Conservation (phyloP, 2,113 vertebrate genomes). For the Anguilla rostrata region DNA sequence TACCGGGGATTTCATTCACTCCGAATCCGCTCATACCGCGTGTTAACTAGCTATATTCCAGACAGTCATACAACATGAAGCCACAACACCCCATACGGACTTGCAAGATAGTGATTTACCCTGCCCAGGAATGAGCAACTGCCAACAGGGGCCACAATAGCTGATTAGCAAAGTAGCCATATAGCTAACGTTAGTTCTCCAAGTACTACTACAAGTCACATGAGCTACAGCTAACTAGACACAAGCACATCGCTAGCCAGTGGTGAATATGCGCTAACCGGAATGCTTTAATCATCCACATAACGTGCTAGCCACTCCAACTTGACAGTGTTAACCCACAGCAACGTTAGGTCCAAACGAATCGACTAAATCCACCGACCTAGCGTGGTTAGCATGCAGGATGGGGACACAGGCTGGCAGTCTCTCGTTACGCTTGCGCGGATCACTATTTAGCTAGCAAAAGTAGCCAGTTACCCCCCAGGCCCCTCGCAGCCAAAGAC, state of each 20-base stretch:
- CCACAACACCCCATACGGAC: constrained; percentile 23
- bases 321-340: background rate
- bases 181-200: background rate
- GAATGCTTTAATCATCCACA: background rate
- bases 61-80: background rate
- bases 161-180: background rate
- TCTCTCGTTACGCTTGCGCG: constrained; percentile 33
- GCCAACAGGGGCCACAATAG: background rate
- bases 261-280: background rate
- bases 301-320: background rate
- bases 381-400: background rate
- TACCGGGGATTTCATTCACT: background rate
- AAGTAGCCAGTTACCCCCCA: constrained; percentile 26
- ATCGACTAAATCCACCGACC: background rate
- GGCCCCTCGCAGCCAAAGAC: constrained; percentile 28
- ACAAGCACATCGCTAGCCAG: background rate
- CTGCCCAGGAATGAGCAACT: background rate
- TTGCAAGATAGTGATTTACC: constrained; percentile 31
- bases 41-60: background rate
- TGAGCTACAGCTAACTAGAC: background rate
- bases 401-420: constrained; percentile 17
- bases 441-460: constrained; percentile 20
- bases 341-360: background rate
- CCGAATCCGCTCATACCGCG: background rate
- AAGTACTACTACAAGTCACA: background rate